Base-by-base conservation (phyloP, 2,888 invertebrate genomes). In the Lamellibrachia columna region DNA sequence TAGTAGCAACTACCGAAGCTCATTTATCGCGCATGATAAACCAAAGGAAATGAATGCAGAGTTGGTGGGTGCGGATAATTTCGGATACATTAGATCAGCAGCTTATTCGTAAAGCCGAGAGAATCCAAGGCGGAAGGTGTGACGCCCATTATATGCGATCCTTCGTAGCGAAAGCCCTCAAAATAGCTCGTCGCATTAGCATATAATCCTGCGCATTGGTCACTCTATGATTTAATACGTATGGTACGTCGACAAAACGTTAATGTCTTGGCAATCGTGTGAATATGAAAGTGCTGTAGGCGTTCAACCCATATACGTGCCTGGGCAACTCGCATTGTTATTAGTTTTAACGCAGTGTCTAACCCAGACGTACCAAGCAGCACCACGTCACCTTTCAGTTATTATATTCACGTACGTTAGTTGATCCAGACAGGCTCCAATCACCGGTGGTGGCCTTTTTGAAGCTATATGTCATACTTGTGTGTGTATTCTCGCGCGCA, bases 21-120 rank as follows among this genome's bases (percentile, higher is more conserved):
- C 75, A n/a, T 75, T 75, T 75, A 75, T 75, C 75, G 75, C 22
- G 75, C 75, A n/a, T 75, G 75, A 75, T 75, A 15, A 75, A 75
- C 22, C 75, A 22, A 6, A 75, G 75, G 75, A 75, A 75, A 75
- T 75, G 75, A 75, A 75, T n/a, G n/a, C 22, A 15, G 75, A 75
- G 75, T 75, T 22, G 75, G 22, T 75, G 15, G n/a, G 6, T 75
- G 75, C 75, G 75, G 75, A 75, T 22, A 75, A n/a, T 75, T 75
- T 75, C 75, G 75, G 75, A 75, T 75, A 22, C 75, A 75, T 15
- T 75, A 75, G 75, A 3, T 3, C 75, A n/a, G 22, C 75, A 75
- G 75, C 75, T 22, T 75, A 75, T 22, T 22, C 75, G 75, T 75
- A 75, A 75, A n/a, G n/a, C 75, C 2, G 75, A 11, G 4, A 75